Conservation (phyloP, 2,888 invertebrate species). For the Eupithecia exiguata region DNA sequence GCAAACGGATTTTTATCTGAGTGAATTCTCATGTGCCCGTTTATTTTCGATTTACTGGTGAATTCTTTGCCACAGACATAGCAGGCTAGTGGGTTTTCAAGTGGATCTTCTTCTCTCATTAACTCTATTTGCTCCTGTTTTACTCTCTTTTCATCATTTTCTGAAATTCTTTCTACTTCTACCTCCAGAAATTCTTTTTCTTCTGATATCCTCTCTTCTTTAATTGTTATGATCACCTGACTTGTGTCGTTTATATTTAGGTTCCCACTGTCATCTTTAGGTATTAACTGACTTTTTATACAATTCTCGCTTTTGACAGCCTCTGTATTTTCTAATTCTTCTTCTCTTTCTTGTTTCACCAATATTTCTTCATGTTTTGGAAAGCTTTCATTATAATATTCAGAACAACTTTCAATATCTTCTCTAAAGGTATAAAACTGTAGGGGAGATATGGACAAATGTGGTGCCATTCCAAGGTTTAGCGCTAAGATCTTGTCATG, state of each 20-base stretch:
- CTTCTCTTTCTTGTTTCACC: not conserved
- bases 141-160: not conserved
- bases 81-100: not conserved
- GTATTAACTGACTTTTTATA: not conserved
- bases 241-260: not conserved
- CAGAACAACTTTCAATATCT: not conserved
- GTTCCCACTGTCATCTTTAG: not conserved
- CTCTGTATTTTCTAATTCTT: not conserved
- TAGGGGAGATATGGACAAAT: not conserved
- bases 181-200: not conserved
- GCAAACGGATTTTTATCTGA: not conserved
- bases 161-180: not conserved
- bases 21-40: not conserved
- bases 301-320: not conserved
- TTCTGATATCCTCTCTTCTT: not conserved
- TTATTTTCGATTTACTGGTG: not conserved
- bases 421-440: not conserved
- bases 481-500: not conserved
- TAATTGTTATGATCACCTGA: not conserved
- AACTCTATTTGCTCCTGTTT: not conserved
- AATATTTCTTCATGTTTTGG: not conserved
- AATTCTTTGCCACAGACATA: not conserved
- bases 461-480: not conserved
- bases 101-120: not conserved
- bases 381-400: not conserved